A percentile compares a stretch with the other conserved stretches of the same genome.
Conservation (phyloP, 2,113 vertebrate genomes). For the Rhineura floridana region DNA sequence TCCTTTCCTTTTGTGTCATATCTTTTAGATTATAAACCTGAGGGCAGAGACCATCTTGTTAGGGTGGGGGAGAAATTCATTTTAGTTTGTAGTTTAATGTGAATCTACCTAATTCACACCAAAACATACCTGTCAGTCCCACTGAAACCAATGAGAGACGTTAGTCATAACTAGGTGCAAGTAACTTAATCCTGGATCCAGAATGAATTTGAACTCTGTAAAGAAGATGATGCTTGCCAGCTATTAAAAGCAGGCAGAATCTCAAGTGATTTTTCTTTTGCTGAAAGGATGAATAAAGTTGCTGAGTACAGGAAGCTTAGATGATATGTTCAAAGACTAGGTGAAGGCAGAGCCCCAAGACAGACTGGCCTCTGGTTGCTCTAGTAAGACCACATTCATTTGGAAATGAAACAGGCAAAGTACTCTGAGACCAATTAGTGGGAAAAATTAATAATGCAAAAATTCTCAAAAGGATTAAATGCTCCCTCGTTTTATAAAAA, state of each 20-base stretch:
- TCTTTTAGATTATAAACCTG: too few relatives aligned
- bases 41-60: too few relatives aligned
- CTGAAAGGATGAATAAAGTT: background rate
- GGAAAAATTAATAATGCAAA: slow-evolving; percentile 17
- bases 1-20: too few relatives aligned
- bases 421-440: slow-evolving; percentile 31
- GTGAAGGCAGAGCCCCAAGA: background rate
- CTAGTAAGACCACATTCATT: background rate
- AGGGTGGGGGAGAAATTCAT: too few relatives aligned
- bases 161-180: background rate
- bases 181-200: background rate
- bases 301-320: background rate
- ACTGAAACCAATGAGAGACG: too few relatives aligned
- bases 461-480: slow-evolving; percentile 6
- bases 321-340: slow-evolving; percentile 1
- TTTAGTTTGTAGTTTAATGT: too few relatives aligned
- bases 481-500: background rate
- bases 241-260: background rate
- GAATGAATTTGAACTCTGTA: background rate
- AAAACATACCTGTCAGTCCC: too few relatives aligned
- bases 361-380: background rate
- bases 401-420: background rate
- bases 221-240: background rate
- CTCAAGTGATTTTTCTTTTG: background rate
- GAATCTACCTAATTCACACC: too few relatives aligned